Percentiles rank a stretch among this genome's conserved stretches.
These are phyloP conservation scores for Nomada goodeniana DNA, from an alignment of 2,888 invertebrate genomes.

Conservation along the genomic window DNA sequence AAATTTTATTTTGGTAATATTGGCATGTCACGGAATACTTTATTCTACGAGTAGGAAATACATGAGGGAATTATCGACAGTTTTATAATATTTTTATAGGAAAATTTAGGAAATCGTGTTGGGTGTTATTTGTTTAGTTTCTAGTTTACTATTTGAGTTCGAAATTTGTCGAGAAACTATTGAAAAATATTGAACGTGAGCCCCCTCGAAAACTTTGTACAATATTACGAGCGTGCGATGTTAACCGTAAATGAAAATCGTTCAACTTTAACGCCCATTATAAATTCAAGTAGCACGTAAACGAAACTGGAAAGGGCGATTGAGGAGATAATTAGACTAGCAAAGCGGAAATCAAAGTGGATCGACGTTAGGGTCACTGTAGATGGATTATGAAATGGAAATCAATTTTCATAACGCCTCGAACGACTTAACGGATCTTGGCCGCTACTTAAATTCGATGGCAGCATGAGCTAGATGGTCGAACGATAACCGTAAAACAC, in stretches of 20 bases:
- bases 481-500: slow-evolving; percentile 75
- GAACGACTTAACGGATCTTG: slow-evolving; percentile 28
- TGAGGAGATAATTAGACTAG: slow-evolving; percentile 1
- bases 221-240: no score
- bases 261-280: neutral
- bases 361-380: neutral
- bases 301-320: neutral
- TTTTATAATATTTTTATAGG: no score
- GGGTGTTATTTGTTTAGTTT: no score
- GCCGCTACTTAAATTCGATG: slow-evolving; percentile 40
- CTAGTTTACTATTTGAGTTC: no score
- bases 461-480: slow-evolving; percentile 34
- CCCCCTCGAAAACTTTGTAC: no score
- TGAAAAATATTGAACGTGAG: neutral
- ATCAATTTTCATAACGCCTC: slow-evolving; percentile 36
- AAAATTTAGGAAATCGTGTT: no score
- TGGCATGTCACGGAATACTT: no score
- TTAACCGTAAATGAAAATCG: neutral
- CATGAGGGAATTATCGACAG: no score
- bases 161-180: no score
- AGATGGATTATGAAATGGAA: slow-evolving; percentile 25
- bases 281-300: neutral
- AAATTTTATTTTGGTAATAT: no score
- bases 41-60: no score
- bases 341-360: neutral